Evolutionary conservation across 2,113 vertebrate species (phyloP).

Genomic region (Paracanthobrama guichenoti): DNA sequence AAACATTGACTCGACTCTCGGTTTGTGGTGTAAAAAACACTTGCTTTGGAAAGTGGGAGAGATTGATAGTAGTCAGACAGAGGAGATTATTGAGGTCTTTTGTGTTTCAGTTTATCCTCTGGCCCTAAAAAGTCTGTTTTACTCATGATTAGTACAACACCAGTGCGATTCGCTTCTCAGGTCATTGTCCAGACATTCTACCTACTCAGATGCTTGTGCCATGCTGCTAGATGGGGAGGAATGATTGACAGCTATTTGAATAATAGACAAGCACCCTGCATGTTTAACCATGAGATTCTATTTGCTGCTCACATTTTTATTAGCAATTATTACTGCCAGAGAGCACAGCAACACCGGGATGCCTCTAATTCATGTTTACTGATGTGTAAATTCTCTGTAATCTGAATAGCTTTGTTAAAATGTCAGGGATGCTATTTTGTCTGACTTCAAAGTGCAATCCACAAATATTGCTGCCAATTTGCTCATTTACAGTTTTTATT

Average conservation of each 20-base stretch:
- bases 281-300: constrained; percentile 48
- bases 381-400: constrained; percentile 49
- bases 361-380: constrained; percentile 52
- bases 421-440: constrained; percentile 50
- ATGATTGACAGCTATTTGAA: constrained; percentile 40
- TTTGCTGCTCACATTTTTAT: constrained; percentile 54
- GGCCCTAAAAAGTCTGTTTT: constrained; percentile 27
- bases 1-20: constrained; percentile 18
- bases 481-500: constrained; percentile 22
- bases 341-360: constrained; percentile 40
- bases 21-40: constrained; percentile 15
- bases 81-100: constrained; percentile 25
- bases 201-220: background rate
- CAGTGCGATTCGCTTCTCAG: background rate
- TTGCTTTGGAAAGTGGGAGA: constrained; percentile 32
- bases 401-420: constrained; percentile 57
- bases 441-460: constrained; percentile 37
- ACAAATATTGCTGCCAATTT: constrained; percentile 21
- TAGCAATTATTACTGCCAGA: constrained; percentile 52
- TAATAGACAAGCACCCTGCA: constrained; percentile 42
- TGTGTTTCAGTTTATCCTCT: constrained; percentile 21
- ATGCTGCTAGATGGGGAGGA: background rate
- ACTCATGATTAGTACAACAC: background rate
- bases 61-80: constrained; percentile 22
- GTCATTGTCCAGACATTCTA: constrained; percentile 27